These are phyloP conservation scores for Melangyna quadrimaculata DNA, from an alignment of 2,888 invertebrate species.

Conservation along the genomic window DNA sequence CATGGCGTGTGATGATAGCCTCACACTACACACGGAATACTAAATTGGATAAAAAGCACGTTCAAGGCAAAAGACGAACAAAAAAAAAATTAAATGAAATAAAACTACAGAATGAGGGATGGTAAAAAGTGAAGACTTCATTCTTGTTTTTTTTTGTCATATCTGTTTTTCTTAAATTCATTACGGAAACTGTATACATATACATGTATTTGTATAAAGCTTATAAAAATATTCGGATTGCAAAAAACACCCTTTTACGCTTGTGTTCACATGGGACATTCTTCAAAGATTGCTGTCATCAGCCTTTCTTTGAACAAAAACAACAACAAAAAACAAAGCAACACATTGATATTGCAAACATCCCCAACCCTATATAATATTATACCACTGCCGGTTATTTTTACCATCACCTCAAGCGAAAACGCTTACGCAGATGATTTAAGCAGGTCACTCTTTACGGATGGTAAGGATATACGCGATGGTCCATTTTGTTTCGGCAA, in stretches of 20 bases:
- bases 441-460: slow-evolving; percentile 59
- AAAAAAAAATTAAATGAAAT: slow-evolving; percentile 12
- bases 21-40: slow-evolving; percentile 55
- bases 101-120: neutral
- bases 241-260: slow-evolving; percentile 52
- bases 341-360: slow-evolving; percentile 43
- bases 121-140: neutral
- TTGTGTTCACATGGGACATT: slow-evolving; percentile 47
- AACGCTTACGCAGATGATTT: slow-evolving; percentile 57
- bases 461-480: neutral
- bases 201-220: neutral
- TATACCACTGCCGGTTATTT: neutral
- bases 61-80: slow-evolving; percentile 23
- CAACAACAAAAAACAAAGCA: slow-evolving; percentile 22
- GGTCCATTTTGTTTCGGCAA: slow-evolving; percentile 59
- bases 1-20: slow-evolving; percentile 26
- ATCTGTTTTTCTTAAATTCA: slow-evolving; percentile 36
- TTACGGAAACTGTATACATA: slow-evolving; percentile 18
- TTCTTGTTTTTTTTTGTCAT: neutral
- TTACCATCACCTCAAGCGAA: neutral
- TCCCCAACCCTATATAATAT: neutral
- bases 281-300: slow-evolving; percentile 25
- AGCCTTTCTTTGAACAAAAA: neutral
- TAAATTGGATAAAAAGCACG: slow-evolving; percentile 55
- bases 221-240: slow-evolving; percentile 43